These are phyloP conservation scores for Heliconius himera DNA, from an alignment of 1,140 invertebrate genomes.

Conservation along the genomic window DNA sequence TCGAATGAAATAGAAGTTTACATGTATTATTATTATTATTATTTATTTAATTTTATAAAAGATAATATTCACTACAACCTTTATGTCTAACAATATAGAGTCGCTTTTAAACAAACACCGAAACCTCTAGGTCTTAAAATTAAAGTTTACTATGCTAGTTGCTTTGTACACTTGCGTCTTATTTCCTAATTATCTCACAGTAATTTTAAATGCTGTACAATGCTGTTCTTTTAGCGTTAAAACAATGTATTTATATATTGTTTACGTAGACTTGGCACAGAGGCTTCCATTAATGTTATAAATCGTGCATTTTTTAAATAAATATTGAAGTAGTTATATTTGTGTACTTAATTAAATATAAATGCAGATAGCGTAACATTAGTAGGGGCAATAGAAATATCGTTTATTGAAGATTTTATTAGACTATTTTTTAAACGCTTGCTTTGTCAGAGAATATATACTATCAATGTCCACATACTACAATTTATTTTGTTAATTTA, in stretches of 20 bases:
- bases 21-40: too few relatives aligned
- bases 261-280: not conserved
- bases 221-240: not conserved
- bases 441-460: too few relatives aligned
- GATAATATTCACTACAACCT: too few relatives aligned
- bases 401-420: not conserved
- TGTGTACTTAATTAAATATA: not conserved
- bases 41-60: too few relatives aligned
- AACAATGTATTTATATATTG: not conserved
- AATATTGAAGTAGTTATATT: not conserved
- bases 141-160: not conserved
- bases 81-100: not conserved
- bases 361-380: not conserved
- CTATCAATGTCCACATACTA: too few relatives aligned
- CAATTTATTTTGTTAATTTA: not conserved
- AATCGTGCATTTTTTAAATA: not conserved
- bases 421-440: not conserved
- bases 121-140: not conserved
- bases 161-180: not conserved
- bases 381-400: not conserved
- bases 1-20: too few relatives aligned
- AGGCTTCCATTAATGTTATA: slow-evolving; percentile 1
- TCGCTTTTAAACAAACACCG: not conserved
- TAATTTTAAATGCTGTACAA: not conserved
- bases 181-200: not conserved